Evolutionary conservation across 2,113 vertebrate genomes (phyloP).

Genomic region (Eolophus roseicapilla): DNA sequence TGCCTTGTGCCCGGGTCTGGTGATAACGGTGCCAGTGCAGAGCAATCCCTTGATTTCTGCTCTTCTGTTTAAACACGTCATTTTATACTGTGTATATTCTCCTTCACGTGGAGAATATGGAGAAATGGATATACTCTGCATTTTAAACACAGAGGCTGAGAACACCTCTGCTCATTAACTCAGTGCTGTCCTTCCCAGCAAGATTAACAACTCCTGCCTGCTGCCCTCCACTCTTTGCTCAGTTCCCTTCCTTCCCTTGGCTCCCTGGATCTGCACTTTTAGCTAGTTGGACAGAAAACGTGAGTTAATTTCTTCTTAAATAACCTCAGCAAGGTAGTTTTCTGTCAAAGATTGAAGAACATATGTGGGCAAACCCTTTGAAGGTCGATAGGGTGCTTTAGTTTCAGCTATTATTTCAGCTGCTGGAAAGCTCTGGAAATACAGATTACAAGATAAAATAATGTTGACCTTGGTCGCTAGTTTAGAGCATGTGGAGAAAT

Average conservation of each 20-base stretch:
- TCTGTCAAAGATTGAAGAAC: neutral
- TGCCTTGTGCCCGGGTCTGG: rapidly evolving
- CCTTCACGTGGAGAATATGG: neutral
- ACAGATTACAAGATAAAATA: neutral
- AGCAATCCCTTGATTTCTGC: neutral
- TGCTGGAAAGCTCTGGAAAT: neutral
- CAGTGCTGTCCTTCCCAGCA: neutral
- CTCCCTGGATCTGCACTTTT: neutral
- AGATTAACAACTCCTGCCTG: neutral
- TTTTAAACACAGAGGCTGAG: neutral
- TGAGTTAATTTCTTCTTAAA: neutral
- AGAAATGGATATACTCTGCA: neutral
- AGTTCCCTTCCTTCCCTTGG: neutral
- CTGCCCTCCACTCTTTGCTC: neutral
- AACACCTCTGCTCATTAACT: neutral
- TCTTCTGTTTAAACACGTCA: rapidly evolving
- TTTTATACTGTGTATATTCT: rapidly evolving
- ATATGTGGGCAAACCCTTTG: neutral
- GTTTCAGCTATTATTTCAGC: neutral
- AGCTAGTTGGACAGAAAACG: neutral
- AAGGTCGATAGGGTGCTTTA: neutral
- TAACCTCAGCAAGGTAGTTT: neutral
- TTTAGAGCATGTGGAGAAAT: neutral
- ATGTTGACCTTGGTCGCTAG: neutral
- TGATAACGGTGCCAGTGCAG: rapidly evolving